phyloP scores from a whole-genome alignment of 2,797 vertebrate species.

The Monodelphis domestica region DNA sequence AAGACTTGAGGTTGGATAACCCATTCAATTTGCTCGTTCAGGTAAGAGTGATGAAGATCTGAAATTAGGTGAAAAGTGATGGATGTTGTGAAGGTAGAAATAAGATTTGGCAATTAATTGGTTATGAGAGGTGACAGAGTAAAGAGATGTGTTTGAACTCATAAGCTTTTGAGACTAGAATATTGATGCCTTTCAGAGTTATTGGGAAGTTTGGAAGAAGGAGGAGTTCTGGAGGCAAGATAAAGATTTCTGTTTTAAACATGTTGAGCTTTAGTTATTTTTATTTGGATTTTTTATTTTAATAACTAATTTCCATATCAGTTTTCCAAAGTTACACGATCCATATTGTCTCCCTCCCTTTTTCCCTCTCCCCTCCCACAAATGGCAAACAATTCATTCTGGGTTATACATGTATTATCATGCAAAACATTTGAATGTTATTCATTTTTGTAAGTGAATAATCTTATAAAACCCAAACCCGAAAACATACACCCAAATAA shows the following conservation, averaged over 20 bases:
- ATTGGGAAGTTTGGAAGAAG: not conserved
- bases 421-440: too few relatives aligned
- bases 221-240: not conserved
- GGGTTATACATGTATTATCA: too few relatives aligned
- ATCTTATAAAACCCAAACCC: too few relatives aligned
- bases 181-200: not conserved
- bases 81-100: not conserved
- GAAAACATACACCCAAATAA: too few relatives aligned
- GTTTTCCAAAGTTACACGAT: too few relatives aligned
- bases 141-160: not conserved
- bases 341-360: too few relatives aligned
- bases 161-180: not conserved
- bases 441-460: too few relatives aligned
- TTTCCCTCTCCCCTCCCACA: too few relatives aligned
- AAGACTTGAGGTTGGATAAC: not conserved
- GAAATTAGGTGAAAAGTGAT: not conserved
- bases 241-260: not conserved
- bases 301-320: too few relatives aligned
- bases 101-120: not conserved
- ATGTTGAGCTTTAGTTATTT: not conserved
- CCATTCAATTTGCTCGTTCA: not conserved
- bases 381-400: too few relatives aligned
- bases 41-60: not conserved
- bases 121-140: not conserved
- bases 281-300: too few relatives aligned